Base-by-base conservation (phyloP, 2,888 invertebrate genomes). In the Drosophila meridionalis region DNA sequence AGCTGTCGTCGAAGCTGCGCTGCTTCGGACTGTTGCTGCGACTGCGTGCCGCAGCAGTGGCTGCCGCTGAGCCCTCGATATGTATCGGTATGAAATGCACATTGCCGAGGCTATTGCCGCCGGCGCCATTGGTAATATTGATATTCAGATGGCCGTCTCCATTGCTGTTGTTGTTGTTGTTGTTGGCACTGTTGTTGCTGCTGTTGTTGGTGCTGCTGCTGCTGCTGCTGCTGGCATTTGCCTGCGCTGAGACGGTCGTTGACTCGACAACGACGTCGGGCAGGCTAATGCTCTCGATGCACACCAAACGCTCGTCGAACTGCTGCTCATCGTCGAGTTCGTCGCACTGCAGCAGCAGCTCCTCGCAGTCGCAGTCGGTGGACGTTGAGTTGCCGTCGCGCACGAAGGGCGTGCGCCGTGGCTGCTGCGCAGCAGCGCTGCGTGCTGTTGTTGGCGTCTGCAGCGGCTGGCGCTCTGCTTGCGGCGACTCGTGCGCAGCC, bases 191-290 rank as follows among this genome's bases (percentile, higher is more conserved):
- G 34, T 40, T 55, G 74, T 34, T 55, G 69, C 56, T 57, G 73
- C 26, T 28, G 73, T 63, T 60, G 71, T 26, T 61, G 70, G 43
- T 47, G 66, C 38, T 47, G 66, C 50, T 26, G 60, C 38, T 64
- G 77, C 53, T 60, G 79, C 42, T 53, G 76, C 26, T 40, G 77
- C 12, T 57, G 62, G 12, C 32, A 66, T 61, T 36, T 48, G 81
- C 8, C 53, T 75, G 20, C 52, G 81, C 56, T 48, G 73, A 48
- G 38, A 76, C 78, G 76, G 91, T 88, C 80, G 92, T 92, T 80
- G 93, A 92, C 90, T 93, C 93, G 42, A 93, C 93, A 38, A 93
- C 93, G 76, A 93, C 93, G 80, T 93, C 93, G 75, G 93, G 93
- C 82, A 93, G 86, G 83, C 93, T 93, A 83, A 93, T 93, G 83